Percentiles rank a stretch among this genome's conserved stretches.
These are phyloP conservation scores for Apotomis betuletana DNA, from an alignment of 2,888 invertebrate genomes.

Conservation along the genomic window DNA sequence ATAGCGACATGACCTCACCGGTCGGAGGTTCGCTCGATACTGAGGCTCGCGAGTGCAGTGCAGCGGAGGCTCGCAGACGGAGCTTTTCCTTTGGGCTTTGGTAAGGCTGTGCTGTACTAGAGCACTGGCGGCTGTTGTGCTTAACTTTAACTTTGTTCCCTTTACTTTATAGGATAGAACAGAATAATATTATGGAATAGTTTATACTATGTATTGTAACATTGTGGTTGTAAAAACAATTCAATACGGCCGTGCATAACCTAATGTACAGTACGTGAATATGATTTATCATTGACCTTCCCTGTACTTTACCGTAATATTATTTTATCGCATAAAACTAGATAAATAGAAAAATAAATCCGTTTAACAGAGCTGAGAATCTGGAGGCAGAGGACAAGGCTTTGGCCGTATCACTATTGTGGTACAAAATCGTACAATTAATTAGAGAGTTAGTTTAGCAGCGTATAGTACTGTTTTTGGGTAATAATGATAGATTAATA, in stretches of 20 bases:
- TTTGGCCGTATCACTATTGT: not conserved
- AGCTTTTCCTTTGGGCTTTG: conserved; percentile 31
- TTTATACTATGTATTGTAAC: no score
- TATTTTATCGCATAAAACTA: no score
- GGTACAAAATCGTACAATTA: not conserved
- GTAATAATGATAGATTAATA: not conserved
- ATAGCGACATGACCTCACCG: conserved; percentile 79
- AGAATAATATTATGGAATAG: no score
- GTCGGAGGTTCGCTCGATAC: conserved; percentile 81
- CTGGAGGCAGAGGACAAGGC: no score
- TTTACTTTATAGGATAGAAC: not conserved
- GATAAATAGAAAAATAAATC: no score
- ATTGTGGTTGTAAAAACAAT: no score
- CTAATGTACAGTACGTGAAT: no score
- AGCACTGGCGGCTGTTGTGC: not conserved
- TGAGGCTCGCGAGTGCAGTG: conserved; percentile 53
- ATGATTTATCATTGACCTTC: no score
- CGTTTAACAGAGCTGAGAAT: no score
- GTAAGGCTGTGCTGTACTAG: conserved; percentile 13
- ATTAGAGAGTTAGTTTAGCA: not conserved
- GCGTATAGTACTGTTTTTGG: not conserved
- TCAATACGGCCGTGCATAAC: no score
- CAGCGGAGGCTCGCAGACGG: conserved; percentile 59
- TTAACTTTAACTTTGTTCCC: conserved; percentile 1
- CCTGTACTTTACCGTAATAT: no score